A percentile compares a stretch with the other conserved stretches of the same genome.
These are phyloP conservation scores for Standfussiana lucernea DNA, from an alignment of 2,888 invertebrate species.

Conservation along the genomic window DNA sequence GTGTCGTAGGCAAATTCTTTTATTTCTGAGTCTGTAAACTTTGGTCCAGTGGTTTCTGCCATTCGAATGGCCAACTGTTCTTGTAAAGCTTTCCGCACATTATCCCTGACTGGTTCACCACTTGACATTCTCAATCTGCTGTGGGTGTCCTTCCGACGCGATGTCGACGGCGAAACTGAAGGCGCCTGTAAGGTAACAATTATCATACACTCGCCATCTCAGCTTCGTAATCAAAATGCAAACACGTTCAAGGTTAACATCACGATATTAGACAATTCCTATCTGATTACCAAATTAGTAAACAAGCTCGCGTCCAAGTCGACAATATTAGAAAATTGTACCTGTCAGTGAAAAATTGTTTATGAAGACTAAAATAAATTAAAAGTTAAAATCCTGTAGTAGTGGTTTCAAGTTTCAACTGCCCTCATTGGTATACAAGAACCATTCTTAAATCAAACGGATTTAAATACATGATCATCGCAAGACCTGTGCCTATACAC, in stretches of 20 bases:
- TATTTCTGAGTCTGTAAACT: constrained; percentile 91
- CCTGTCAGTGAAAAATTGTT: neutral
- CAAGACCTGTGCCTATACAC: neutral
- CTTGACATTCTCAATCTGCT: constrained; percentile 81
- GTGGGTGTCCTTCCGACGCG: constrained; percentile 84
- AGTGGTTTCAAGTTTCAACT: neutral
- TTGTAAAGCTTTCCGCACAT: constrained; percentile 94
- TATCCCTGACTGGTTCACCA: constrained; percentile 94
- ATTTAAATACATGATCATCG: neutral
- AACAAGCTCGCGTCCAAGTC: constrained; percentile 28
- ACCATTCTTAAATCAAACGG: neutral
- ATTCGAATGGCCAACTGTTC: constrained; percentile 86
- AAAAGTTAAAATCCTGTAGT: neutral
- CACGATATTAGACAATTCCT: constrained; percentile 64
- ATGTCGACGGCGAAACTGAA: constrained; percentile 82
- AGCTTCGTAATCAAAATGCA: constrained; percentile 80
- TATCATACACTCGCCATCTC: constrained; percentile 79
- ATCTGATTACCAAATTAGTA: constrained; percentile 57
- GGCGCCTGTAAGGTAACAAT: constrained; percentile 81
- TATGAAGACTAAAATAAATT: neutral
- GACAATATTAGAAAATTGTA: constrained; percentile 6
- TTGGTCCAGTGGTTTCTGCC: constrained; percentile 84
- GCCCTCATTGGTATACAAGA: neutral
- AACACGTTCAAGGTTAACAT: constrained; percentile 81
- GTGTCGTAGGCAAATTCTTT: constrained; percentile 93